Evolutionary conservation across 1,140 invertebrate species (phyloP).

Genomic region (Anthonomus grandis): DNA sequence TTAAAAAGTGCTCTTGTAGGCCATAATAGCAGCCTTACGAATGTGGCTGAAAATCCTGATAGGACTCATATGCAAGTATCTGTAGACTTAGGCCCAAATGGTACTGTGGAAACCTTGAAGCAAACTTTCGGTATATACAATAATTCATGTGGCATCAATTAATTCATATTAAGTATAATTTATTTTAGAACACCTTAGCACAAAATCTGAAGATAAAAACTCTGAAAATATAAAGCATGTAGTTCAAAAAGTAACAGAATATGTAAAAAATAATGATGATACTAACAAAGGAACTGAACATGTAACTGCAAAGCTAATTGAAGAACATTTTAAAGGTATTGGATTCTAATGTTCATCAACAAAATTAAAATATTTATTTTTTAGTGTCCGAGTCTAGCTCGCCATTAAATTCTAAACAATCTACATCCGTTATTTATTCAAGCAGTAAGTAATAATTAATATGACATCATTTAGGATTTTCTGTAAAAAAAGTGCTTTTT

Average conservation of each 20-base stretch:
- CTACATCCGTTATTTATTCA: not conserved
- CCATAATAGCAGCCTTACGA: too few relatives aligned
- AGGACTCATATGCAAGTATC: too few relatives aligned
- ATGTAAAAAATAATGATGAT: not conserved
- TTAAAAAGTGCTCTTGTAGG: too few relatives aligned
- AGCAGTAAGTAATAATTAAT: too few relatives aligned
- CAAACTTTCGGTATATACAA: conserved; percentile 3
- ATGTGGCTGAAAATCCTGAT: too few relatives aligned
- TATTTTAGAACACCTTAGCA: conserved; percentile 1
- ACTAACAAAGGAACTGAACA: not conserved
- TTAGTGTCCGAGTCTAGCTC: not conserved
- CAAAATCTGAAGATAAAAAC: not conserved
- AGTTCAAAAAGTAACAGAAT: not conserved
- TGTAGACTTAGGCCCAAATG: too few relatives aligned
- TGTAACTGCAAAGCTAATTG: not conserved
- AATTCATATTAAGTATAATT: not conserved
- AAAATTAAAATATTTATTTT: too few relatives aligned
- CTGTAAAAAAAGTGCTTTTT: too few relatives aligned
- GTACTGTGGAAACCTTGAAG: not conserved
- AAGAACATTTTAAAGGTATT: too few relatives aligned
- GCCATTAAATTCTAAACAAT: not conserved
- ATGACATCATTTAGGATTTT: too few relatives aligned
- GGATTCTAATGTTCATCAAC: too few relatives aligned
- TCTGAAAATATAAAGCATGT: conserved; percentile 2
- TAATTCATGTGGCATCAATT: not conserved